Base-by-base conservation (phyloP, 1,140 invertebrate species). In the Apis laboriosa region DNA sequence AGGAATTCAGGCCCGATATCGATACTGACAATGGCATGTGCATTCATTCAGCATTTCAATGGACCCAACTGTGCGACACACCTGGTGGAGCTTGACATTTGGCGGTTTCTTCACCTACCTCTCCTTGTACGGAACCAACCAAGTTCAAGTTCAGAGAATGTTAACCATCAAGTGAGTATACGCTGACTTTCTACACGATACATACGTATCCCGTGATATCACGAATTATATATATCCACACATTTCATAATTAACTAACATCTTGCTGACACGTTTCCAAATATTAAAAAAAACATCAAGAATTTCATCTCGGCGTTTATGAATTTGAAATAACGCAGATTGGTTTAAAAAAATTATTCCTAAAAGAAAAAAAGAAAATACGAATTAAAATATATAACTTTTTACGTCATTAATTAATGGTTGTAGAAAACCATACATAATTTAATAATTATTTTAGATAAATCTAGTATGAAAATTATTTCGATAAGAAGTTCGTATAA, bases 101-200 rank as follows among this genome's bases (percentile, higher is more conserved):
- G 98, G 98, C 21, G 97, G 97, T 12, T 94, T 95, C 67, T 97
- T 98, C 91, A 97, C 97, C 0, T 98, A 97, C 93, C 92, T 97
- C 51, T 95, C 97, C 51, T 92, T 98, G 1, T 98, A 97, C 93
- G 97, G 96, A 19, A 96, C 97, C 0, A 98, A 98, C 93, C 98
- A 98, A 94, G 92, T 93, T 80, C 92, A 93, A 88, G 90, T 93
- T 74, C 92, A 93, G 73, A 89, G 92, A 88, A 87, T 92, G 85
- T 61, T 92, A 75, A 93, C 92, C 11, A 87, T 92, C 72, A 84
- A 84, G 92, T 92, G 88, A 88, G 84, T 77, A 71, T 63, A 21
- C 66, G 75, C 24, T 19, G 61, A 81, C 77, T 84, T 84, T 84
- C 75, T 73, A 78, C 58, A 19, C 60, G 28, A 73, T 58, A 12